phyloP scores from a whole-genome alignment of 2,888 invertebrate genomes.

The Sphaerophoria taeniata region DNA sequence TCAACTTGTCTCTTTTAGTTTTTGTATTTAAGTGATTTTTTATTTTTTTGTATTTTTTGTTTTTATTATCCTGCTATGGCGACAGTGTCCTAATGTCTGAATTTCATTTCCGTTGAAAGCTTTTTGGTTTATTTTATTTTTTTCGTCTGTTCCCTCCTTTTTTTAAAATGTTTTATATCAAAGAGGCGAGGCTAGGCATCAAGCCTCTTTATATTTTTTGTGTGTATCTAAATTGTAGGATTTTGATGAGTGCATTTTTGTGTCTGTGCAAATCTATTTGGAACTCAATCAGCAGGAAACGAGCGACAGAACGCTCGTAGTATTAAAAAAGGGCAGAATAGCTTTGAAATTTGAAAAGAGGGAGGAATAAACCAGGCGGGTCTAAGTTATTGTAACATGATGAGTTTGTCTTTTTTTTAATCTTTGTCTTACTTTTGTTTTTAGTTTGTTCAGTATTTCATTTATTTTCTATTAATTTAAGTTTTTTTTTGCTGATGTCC shows the following conservation, averaged over 20 bases:
- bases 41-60: constrained; percentile 4
- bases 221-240: constrained; percentile 44
- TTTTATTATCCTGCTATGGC: constrained; percentile 33
- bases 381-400: constrained; percentile 65
- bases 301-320: constrained; percentile 24
- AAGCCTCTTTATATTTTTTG: constrained; percentile 35
- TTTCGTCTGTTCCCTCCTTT: not conserved
- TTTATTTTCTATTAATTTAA: constrained; percentile 64
- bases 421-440: not conserved
- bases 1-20: constrained; percentile 58
- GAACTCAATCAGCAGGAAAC: constrained; percentile 72
- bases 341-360: not conserved
- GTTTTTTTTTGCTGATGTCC: constrained; percentile 11
- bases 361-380: constrained; percentile 7
- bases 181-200: constrained; percentile 52
- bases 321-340: not conserved
- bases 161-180: constrained; percentile 20
- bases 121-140: constrained; percentile 55
- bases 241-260: constrained; percentile 75
- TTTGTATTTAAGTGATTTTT: constrained; percentile 15
- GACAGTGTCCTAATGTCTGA: constrained; percentile 74
- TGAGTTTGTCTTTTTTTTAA: constrained; percentile 10
- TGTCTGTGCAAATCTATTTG: constrained; percentile 70
- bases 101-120: constrained; percentile 74
- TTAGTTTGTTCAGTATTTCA: constrained; percentile 28